Conservation (phyloP, 2,888 invertebrate genomes). For the Chloroclystis v-ata region DNA sequence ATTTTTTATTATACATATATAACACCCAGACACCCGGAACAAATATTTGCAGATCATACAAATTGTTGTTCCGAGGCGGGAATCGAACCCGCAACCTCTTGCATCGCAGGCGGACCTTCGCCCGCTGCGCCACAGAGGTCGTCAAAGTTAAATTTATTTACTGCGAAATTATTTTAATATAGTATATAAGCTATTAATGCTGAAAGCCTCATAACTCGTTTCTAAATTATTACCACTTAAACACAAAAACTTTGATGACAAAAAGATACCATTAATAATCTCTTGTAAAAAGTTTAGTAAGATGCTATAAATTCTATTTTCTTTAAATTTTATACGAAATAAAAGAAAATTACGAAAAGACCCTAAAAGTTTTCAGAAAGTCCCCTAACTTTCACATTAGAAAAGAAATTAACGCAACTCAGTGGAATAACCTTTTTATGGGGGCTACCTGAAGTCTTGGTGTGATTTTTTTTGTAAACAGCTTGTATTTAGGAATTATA, state of each 20-base stretch:
- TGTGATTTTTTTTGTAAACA: too few species aligned
- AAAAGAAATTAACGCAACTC: constrained; percentile 61
- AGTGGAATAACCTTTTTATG: constrained; percentile 54
- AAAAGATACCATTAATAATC: constrained; percentile 25
- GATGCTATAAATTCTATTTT: constrained; percentile 52
- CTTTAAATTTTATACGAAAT: constrained; percentile 52
- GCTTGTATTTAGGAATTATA: too few species aligned
- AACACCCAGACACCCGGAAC: too few species aligned
- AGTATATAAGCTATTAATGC: not conserved
- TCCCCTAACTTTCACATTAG: constrained; percentile 56
- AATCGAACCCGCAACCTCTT: too few species aligned
- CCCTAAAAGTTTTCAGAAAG: constrained; percentile 50
- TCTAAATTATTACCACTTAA: not conserved
- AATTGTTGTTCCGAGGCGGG: too few species aligned
- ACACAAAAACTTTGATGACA: constrained; percentile 22
- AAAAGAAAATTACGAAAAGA: constrained; percentile 48
- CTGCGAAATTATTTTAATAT: too few species aligned
- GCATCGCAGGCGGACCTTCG: too few species aligned
- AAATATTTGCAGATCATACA: too few species aligned
- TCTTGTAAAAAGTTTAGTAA: constrained; percentile 38
- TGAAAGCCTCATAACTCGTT: not conserved
- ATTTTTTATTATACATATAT: too few species aligned
- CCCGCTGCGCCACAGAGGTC: too few species aligned
- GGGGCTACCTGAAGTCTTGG: constrained; percentile 5
- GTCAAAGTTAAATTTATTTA: too few species aligned